These are phyloP conservation scores for Octodon degus DNA, from an alignment of 2,113 vertebrate species.

Conservation along the genomic window DNA sequence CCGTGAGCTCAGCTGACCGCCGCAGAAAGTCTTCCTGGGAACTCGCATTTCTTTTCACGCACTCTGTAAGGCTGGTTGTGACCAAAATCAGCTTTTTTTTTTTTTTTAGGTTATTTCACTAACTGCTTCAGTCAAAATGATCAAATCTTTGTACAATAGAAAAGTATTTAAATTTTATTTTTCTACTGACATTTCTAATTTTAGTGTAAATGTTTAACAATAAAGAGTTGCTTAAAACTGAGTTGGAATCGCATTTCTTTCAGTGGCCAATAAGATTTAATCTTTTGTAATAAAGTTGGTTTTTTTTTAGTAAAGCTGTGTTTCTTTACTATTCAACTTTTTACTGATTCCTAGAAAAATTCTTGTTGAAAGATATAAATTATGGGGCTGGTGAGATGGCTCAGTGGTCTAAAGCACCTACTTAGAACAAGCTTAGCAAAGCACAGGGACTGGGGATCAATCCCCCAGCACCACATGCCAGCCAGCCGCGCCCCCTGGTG, in stretches of 20 bases:
- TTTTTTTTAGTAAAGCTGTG: not conserved
- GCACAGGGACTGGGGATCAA: too few species aligned
- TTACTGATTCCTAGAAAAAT: slow-evolving; percentile 50
- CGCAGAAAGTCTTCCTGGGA: not conserved
- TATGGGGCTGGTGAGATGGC: too few species aligned
- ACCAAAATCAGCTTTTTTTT: slow-evolving; percentile 72
- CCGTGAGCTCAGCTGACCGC: not conserved
- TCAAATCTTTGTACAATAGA: slow-evolving; percentile 81
- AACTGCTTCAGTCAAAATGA: slow-evolving; percentile 72
- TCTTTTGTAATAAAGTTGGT: slow-evolving; percentile 50
- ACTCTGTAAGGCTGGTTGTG: slow-evolving; percentile 64
- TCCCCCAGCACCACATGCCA: too few species aligned
- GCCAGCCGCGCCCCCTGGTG: too few species aligned
- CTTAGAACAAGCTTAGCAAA: too few species aligned
- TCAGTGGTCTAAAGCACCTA: too few species aligned
- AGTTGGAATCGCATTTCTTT: slow-evolving; percentile 58
- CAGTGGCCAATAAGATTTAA: slow-evolving; percentile 28
- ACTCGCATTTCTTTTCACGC: slow-evolving; percentile 1
- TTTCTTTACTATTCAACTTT: slow-evolving; percentile 32
- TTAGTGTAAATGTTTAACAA: slow-evolving; percentile 78
- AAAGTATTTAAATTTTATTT: slow-evolving; percentile 82
- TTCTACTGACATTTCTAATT: slow-evolving; percentile 85
- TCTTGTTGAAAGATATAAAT: slow-evolving; percentile 45
- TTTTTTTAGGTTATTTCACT: slow-evolving; percentile 71
- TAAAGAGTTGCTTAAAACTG: slow-evolving; percentile 76